These are phyloP conservation scores for Petroica traversi DNA, from an alignment of 2,113 vertebrate genomes.

Conservation along the genomic window DNA sequence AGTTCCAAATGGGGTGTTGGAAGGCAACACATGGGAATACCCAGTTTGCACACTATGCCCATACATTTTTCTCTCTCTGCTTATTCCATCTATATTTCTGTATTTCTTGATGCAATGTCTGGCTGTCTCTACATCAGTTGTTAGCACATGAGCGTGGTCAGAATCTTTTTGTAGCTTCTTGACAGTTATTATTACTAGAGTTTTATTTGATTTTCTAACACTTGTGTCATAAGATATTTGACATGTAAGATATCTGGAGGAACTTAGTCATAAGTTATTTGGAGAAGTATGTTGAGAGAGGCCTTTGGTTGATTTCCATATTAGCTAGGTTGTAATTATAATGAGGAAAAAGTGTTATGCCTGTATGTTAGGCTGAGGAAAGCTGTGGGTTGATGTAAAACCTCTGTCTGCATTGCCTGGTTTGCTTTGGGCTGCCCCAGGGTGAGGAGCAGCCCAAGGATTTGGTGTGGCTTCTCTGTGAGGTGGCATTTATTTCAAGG, in stretches of 20 bases:
- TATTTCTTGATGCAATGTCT: background rate
- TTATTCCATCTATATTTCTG: background rate
- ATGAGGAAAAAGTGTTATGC: background rate
- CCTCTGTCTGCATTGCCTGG: background rate
- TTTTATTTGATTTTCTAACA: background rate
- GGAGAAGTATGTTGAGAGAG: background rate
- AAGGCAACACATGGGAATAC: background rate
- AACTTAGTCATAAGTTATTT: background rate
- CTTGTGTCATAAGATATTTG: background rate
- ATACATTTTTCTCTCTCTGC: background rate
- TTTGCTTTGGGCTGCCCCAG: background rate
- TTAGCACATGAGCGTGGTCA: rapidly evolving
- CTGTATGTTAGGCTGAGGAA: background rate
- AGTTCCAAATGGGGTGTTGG: background rate
- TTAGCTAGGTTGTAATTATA: background rate
- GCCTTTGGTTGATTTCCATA: background rate
- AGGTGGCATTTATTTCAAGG: background rate
- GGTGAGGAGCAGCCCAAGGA: background rate
- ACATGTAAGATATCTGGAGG: background rate
- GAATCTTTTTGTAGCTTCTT: background rate
- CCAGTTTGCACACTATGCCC: background rate
- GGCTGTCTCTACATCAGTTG: background rate
- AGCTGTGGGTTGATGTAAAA: background rate
- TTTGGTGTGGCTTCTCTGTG: background rate
- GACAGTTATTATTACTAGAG: background rate